A percentile compares a stretch with the other conserved stretches of the same genome.
These are phyloP conservation scores for Brachyopa scutellaris DNA, from an alignment of 2,888 invertebrate genomes.

Conservation along the genomic window DNA sequence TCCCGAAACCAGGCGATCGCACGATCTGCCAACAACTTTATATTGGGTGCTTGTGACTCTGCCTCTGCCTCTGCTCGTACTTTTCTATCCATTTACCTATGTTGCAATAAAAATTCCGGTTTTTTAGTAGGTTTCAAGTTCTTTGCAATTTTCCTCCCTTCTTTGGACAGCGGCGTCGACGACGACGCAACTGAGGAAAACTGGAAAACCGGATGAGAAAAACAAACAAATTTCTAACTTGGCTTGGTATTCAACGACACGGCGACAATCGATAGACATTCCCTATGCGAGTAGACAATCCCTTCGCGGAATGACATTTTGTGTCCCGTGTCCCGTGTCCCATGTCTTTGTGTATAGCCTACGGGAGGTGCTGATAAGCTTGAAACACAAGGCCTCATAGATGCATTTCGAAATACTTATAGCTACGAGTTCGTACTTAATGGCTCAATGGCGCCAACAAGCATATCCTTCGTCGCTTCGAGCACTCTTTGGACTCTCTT, in stretches of 20 bases:
- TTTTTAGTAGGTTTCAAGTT: conserved; percentile 49
- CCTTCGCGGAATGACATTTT: conserved; percentile 69
- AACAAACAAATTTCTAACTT: conserved; percentile 60
- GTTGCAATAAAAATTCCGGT: conserved; percentile 63
- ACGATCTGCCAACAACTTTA: conserved; percentile 59
- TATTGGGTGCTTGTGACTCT: conserved; percentile 27
- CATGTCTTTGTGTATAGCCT: conserved; percentile 28
- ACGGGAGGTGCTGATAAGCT: conserved; percentile 72
- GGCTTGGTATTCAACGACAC: conserved; percentile 20
- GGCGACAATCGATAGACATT: conserved; percentile 56
- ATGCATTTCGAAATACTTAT: conserved; percentile 9
- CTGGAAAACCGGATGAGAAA: conserved; percentile 60
- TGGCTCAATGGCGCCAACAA: conserved; percentile 71
- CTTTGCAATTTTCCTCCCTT: conserved; percentile 62
- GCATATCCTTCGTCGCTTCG: conserved; percentile 70
- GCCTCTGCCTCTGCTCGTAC: neutral
- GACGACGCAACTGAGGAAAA: conserved; percentile 30
- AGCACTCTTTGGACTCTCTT: conserved; percentile 19
- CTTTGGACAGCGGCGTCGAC: neutral
- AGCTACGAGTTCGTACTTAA: conserved; percentile 45
- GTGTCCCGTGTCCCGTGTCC: conserved; percentile 38
- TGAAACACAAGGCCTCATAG: conserved; percentile 31
- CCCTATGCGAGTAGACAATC: conserved; percentile 53
- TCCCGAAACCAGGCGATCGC: conserved; percentile 57
- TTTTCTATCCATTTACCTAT: conserved; percentile 43